These are phyloP conservation scores for Hoplostethus mediterraneus DNA, from an alignment of 2,797 vertebrate genomes.

Conservation along the genomic window DNA sequence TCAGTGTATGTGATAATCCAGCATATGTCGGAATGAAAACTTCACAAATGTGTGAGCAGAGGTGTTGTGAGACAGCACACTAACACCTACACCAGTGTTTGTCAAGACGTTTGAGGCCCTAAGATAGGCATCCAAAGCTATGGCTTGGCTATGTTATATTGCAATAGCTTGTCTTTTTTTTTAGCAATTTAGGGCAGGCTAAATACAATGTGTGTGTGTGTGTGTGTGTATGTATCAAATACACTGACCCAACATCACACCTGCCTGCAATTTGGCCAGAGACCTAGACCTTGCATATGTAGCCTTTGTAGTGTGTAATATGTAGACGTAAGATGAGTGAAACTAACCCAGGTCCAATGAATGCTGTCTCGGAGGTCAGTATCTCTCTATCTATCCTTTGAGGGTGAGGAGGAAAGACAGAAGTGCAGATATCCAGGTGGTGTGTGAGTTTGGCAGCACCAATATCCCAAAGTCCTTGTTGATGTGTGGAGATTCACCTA, in stretches of 20 bases:
- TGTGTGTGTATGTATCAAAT: slow-evolving; percentile 42
- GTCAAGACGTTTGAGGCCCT: slow-evolving; percentile 18
- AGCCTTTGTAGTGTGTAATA: slow-evolving; percentile 18
- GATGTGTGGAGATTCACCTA: slow-evolving; percentile 25
- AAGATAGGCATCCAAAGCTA: neutral
- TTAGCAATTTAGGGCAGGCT: too few relatives aligned
- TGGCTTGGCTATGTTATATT: too few relatives aligned
- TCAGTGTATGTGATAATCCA: slow-evolving; percentile 21
- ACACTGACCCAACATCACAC: slow-evolving; percentile 65
- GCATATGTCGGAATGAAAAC: neutral
- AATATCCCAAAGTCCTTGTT: slow-evolving; percentile 22
- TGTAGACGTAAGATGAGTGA: slow-evolving; percentile 14
- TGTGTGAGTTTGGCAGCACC: slow-evolving; percentile 3
- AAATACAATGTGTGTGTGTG: neutral
- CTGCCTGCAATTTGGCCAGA: slow-evolving; percentile 53
- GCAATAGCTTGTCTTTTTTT: too few relatives aligned
- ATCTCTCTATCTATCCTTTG: slow-evolving; percentile 8
- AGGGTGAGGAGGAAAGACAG: slow-evolving; percentile 2
- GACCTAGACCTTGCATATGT: slow-evolving; percentile 21
- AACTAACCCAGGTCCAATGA: slow-evolving; percentile 28
- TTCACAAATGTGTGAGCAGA: slow-evolving; percentile 2
- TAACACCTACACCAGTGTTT: slow-evolving; percentile 26
- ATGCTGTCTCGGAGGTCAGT: neutral
- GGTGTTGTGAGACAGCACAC: neutral
- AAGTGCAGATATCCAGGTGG: slow-evolving; percentile 12